These are phyloP conservation scores for Boloria euphrosyne DNA, from an alignment of 2,888 invertebrate species.

Conservation along the genomic window DNA sequence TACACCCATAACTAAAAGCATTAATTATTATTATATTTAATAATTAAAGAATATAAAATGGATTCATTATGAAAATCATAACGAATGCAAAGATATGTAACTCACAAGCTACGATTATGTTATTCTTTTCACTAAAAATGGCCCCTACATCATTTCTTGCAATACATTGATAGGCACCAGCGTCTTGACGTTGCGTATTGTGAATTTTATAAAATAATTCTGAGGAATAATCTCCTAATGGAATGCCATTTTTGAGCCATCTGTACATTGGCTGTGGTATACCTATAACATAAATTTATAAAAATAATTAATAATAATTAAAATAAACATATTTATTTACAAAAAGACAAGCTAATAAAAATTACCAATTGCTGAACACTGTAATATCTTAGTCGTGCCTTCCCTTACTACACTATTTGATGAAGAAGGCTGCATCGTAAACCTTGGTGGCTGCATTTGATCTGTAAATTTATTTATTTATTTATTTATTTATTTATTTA, in stretches of 20 bases:
- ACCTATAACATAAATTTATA: constrained; percentile 76
- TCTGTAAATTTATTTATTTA: no score
- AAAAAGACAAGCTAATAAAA: background rate
- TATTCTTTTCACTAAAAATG: constrained; percentile 94
- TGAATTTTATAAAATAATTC: constrained; percentile 92
- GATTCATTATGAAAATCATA: background rate
- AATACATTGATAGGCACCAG: constrained; percentile 95
- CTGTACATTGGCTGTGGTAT: constrained; percentile 95
- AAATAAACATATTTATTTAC: background rate
- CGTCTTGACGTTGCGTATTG: constrained; percentile 90
- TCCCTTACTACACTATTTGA: constrained; percentile 93
- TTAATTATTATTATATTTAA: background rate
- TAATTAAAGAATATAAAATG: no score
- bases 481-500: no score
- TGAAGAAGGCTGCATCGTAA: constrained; percentile 92
- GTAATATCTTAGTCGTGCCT: constrained; percentile 94
- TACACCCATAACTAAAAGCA: constrained; percentile 89
- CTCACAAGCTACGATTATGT: constrained; percentile 96
- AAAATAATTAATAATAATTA: background rate
- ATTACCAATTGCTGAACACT: constrained; percentile 88
- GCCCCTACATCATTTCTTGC: constrained; percentile 96
- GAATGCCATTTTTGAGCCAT: constrained; percentile 94
- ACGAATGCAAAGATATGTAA: constrained; percentile 48
- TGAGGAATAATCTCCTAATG: constrained; percentile 90
- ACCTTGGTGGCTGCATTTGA: constrained; percentile 91